Evolutionary conservation across 2,888 invertebrate species (phyloP).

Genomic region (Xylota segnis): DNA sequence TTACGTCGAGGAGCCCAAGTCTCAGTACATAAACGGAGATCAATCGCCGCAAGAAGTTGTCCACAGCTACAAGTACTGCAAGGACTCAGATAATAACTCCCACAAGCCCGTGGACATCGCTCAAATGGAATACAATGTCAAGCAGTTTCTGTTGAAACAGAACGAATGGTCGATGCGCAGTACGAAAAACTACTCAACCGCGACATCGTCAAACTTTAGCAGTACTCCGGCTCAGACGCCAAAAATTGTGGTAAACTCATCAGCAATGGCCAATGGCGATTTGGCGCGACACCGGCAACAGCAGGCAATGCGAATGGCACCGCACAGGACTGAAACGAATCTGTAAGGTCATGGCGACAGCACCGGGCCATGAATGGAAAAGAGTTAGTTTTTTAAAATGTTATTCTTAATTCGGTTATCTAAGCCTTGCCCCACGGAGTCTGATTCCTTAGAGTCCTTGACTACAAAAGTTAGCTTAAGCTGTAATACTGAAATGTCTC

Average conservation of each 20-base stretch:
- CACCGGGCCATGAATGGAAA: not conserved
- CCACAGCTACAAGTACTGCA: conserved; percentile 83
- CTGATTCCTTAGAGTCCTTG: conserved; percentile 26
- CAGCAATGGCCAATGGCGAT: conserved; percentile 57
- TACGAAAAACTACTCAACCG: conserved; percentile 64
- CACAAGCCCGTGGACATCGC: conserved; percentile 87
- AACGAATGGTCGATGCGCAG: conserved; percentile 84
- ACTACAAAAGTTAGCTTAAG: conserved; percentile 49
- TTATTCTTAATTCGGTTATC: conserved; percentile 41
- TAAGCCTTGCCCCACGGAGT: conserved; percentile 48
- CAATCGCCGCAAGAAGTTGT: conserved; percentile 81
- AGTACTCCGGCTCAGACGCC: conserved; percentile 58
- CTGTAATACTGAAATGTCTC: conserved; percentile 26
- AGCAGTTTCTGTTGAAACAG: conserved; percentile 88
- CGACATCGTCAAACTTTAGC: conserved; percentile 68
- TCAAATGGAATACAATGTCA: conserved; percentile 92
- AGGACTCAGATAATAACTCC: conserved; percentile 82
- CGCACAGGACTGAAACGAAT: conserved; percentile 85
- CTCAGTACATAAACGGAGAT: conserved; percentile 54
- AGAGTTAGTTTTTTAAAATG: conserved; percentile 23
- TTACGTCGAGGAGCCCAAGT: conserved; percentile 12
- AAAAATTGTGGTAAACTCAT: conserved; percentile 34
- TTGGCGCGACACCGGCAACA: conserved; percentile 50
- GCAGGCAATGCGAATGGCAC: conserved; percentile 78
- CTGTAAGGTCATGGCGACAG: conserved; percentile 80